Evolutionary conservation across 2,797 vertebrate genomes (phyloP).

Genomic region (Aratinga solstitialis): DNA sequence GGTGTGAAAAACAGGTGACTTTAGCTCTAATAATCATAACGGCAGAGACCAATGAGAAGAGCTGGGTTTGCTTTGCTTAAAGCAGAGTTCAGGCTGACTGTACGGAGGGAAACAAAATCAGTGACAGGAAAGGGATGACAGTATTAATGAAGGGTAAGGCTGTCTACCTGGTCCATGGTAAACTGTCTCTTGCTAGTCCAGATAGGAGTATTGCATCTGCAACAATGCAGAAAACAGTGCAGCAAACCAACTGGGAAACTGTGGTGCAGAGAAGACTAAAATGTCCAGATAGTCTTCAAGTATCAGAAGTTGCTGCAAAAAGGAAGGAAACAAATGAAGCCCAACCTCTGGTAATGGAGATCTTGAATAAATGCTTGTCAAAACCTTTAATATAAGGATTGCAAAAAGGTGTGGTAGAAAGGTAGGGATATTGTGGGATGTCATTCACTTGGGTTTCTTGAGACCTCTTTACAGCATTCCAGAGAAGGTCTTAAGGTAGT

Average conservation of each 20-base stretch:
- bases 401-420: neutral
- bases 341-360: neutral
- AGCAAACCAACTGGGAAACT: neutral
- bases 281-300: neutral
- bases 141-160: neutral
- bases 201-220: neutral
- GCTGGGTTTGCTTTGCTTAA: neutral
- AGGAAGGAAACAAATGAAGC: neutral
- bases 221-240: neutral
- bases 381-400: neutral
- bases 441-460: neutral
- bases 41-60: neutral
- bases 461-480: neutral
- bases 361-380: neutral
- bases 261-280: neutral
- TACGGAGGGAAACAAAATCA: neutral
- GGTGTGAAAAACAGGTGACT: neutral
- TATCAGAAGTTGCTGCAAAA: neutral
- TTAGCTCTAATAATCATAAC: neutral
- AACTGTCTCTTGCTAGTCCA: neutral
- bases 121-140: neutral
- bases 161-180: neutral
- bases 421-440: rapidly evolving
- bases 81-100: neutral
- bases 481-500: neutral